Evolutionary conservation across 2,888 invertebrate species (phyloP).

Genomic region (Eledone cirrhosa): DNA sequence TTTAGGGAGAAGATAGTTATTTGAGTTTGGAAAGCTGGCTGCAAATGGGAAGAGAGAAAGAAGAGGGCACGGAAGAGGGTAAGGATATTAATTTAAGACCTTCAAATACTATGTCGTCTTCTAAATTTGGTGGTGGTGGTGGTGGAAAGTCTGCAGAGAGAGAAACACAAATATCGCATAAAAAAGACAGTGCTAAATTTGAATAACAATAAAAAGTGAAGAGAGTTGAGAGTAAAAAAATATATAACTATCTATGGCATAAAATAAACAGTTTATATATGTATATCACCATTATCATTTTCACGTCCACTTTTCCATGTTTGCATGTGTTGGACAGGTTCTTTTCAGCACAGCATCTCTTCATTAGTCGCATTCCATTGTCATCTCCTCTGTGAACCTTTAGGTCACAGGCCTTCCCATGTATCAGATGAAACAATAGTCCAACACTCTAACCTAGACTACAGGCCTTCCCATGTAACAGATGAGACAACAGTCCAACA

Average conservation of each 20-base stretch:
- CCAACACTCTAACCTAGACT: too few relatives aligned
- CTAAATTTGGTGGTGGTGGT: slow-evolving; percentile 48
- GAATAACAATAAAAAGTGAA: neutral
- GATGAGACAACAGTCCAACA: too few relatives aligned
- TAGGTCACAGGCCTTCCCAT: too few relatives aligned
- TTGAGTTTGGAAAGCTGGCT: neutral
- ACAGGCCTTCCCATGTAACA: too few relatives aligned
- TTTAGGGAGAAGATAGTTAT: neutral
- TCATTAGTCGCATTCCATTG: too few relatives aligned
- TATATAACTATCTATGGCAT: too few relatives aligned
- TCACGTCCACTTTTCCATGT: too few relatives aligned
- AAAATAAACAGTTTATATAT: neutral
- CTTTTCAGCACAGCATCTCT: too few relatives aligned
- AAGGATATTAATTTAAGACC: slow-evolving; percentile 8
- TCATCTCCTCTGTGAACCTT: too few relatives aligned
- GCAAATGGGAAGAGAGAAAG: neutral
- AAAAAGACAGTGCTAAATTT: neutral
- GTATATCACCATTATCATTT: too few relatives aligned
- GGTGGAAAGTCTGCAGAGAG: slow-evolving; percentile 39
- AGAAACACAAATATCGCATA: slow-evolving; percentile 32
- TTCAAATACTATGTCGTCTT: slow-evolving; percentile 32
- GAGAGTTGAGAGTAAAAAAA: neutral
- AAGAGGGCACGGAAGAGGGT: neutral
- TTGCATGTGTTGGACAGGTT: too few relatives aligned
- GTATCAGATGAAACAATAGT: too few relatives aligned